Evolutionary conservation across 1,140 invertebrate genomes (phyloP).

Genomic region (Bombus sylvicola): DNA sequence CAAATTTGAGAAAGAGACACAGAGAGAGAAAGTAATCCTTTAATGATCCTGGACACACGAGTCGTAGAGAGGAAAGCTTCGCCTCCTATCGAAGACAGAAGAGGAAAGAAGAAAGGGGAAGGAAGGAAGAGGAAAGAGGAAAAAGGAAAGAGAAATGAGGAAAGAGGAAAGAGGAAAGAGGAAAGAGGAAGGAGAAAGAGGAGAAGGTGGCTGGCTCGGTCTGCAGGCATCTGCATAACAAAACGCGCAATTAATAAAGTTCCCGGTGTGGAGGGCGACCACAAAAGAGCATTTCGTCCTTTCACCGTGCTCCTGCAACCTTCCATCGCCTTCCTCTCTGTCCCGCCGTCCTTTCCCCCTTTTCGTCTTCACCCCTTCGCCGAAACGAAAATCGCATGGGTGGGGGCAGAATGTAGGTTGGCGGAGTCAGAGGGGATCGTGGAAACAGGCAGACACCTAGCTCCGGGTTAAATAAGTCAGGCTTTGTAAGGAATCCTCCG

Average conservation of each 20-base stretch:
- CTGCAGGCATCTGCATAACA: slow-evolving; percentile 81
- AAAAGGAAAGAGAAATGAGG: background rate
- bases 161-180: slow-evolving; percentile 38
- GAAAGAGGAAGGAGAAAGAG: slow-evolving; percentile 8
- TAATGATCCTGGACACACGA: too few relatives aligned
- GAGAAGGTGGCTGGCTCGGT: slow-evolving; percentile 68
- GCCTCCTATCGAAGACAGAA: background rate
- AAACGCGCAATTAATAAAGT: slow-evolving; percentile 83
- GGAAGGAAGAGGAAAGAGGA: background rate
- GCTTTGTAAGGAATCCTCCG: slow-evolving; percentile 77
- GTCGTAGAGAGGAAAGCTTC: background rate
- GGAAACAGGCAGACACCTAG: slow-evolving; percentile 31
- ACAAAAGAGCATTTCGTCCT: slow-evolving; percentile 81
- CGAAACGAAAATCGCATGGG: slow-evolving; percentile 2
- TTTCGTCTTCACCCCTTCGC: background rate
- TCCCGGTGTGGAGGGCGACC: slow-evolving; percentile 70
- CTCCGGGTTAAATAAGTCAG: slow-evolving; percentile 79
- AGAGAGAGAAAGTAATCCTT: background rate
- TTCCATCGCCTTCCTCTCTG: slow-evolving; percentile 13
- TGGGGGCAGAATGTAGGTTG: slow-evolving; percentile 34
- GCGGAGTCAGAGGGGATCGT: slow-evolving; percentile 27
- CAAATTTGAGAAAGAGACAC: slow-evolving; percentile 65
- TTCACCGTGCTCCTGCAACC: slow-evolving; percentile 75
- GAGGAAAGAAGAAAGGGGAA: background rate
- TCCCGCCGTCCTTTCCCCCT: background rate